Evolutionary conservation across 92 coral and sea anemone species (phyloP), one percentile per base, ranked within the genome.

Genomic region (Phenganax marumi): DNA sequence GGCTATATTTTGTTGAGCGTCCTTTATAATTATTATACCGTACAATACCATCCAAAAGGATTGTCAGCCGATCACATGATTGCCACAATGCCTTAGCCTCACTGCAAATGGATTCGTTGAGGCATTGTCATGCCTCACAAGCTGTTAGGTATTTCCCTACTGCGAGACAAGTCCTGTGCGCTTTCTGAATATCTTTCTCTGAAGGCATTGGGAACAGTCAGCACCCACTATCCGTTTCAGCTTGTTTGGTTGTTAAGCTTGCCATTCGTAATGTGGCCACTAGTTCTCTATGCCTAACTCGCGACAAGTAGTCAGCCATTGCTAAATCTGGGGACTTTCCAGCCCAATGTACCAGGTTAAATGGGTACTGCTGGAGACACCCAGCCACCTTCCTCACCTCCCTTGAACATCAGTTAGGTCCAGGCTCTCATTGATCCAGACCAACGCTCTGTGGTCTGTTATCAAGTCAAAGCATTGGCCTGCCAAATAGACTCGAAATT

Each of bases 51-150:
- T 73, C 57, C 0, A 1, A 12, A 6, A 48, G 24, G 0, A 73
- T 23, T 14, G 61, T 52, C 61, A 73, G 16, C 21, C 78, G 61
- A 73, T 49, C 78, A 18, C 78, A 60, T 19, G 78, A 60, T 17
- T 73, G 60, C 78, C 61, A 73, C 60, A 73, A 73, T 8, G 78
- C 78, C 78, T 73, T 73, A 1, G 62, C 63, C 47, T 53, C 80
- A 52, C 0, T 9, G 62, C 50, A 46, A 33, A 2, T n/a, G 1
- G 79, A 1, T 48, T 50, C 10, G 9, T 16, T 17, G 61, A 73
- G 18, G 22, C 47, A 1, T 47, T n/a, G 19, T 73, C 79, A 4
- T 3, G 16, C 6, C 16, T 75, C 80, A 21, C 80, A 19, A 0
- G 57, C 48, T 52, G 6, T 12, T 0, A 75, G 80, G 63, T 75